Evolutionary conservation across 2,888 invertebrate species (phyloP).

Genomic region (Crematogaster levior): DNA sequence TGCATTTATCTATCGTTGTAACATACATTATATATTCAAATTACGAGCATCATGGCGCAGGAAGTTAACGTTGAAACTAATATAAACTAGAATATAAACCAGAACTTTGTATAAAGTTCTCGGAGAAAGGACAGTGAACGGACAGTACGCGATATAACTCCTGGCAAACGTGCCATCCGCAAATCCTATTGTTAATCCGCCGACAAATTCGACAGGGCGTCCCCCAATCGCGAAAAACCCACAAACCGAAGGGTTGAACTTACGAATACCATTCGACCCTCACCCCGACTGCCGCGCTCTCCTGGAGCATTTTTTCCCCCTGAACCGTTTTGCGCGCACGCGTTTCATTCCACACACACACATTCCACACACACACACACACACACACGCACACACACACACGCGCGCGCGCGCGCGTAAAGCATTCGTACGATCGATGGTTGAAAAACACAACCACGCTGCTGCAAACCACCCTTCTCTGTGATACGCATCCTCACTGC

Average conservation of each 20-base stretch:
- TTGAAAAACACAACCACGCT: conserved; percentile 60
- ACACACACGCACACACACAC: conserved; percentile 52
- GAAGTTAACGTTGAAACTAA: conserved; percentile 2
- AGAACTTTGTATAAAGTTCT: conserved; percentile 33
- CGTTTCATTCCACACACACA: conserved; percentile 60
- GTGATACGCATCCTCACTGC: conserved; percentile 47
- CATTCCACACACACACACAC: too few species aligned
- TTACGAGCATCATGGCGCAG: background rate
- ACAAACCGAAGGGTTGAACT: conserved; percentile 67
- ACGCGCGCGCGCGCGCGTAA: background rate
- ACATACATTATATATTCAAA: conserved; percentile 24
- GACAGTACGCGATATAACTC: conserved; percentile 12
- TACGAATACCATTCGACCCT: conserved; percentile 61
- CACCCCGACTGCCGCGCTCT: conserved; percentile 16
- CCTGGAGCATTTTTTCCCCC: conserved; percentile 39
- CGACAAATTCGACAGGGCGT: conserved; percentile 43
- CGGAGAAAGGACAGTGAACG: background rate
- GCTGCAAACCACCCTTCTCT: conserved; percentile 33
- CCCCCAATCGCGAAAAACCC: conserved; percentile 56
- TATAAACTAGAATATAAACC: conserved; percentile 12
- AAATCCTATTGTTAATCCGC: conserved; percentile 48
- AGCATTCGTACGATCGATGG: conserved; percentile 64
- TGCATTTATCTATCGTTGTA: background rate
- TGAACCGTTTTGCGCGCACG: conserved; percentile 64
- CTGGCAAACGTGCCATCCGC: conserved; percentile 33